Evolutionary conservation across 2,113 vertebrate genomes (phyloP), one percentile per base, ranked within the genome.

Genomic region (Neolamprologus sp.): DNA sequence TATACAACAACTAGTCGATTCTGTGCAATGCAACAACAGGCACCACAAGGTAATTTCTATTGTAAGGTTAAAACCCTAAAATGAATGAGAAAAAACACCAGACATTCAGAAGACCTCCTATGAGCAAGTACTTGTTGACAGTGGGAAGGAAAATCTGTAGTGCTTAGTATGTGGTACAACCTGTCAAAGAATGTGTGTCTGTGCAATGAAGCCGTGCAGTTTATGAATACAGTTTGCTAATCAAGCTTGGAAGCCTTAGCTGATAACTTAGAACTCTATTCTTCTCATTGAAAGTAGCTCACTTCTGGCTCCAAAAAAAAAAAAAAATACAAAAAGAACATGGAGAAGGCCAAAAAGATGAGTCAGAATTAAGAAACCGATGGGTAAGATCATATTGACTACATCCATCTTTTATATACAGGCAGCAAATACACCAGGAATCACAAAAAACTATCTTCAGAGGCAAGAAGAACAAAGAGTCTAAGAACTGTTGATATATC

Each of bases 271-370:
- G 42, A 26, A 75, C 42, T 75, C 40, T 47, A 47, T 28, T 42
- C 42, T 11, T 49, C 16, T 75, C 23, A 49, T 75, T 28, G 19
- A 49, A 75, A 49, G 16, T 49, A 19, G 14, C 60, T 28, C 14
- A 47, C 68, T 75, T 31, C 42, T 49, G 71, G 16, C 23, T 49
- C 23, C 16, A 45, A 28, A 49, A 17, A 26, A 73, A 11, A 8
- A 0, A 0, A 26, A 1, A 31, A 3, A 17, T 31, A 16, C n/a
- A 63, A 35, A 35, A 35, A 35, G 2, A 47, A 78, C 42, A 75
- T 31, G 23, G 9, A 12, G 16, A 75, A 75, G 23, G 6, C 23
- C 71, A 75, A 75, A 75, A 75, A 12, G 14, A 49, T 75, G 71
- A 47, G 68, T 47, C 42, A 45, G 71, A 78, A 78, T 49, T 47